Evolutionary conservation across 2,888 invertebrate species (phyloP), one percentile per base, ranked within the genome.

Genomic region (Mayetiola destructor): DNA sequence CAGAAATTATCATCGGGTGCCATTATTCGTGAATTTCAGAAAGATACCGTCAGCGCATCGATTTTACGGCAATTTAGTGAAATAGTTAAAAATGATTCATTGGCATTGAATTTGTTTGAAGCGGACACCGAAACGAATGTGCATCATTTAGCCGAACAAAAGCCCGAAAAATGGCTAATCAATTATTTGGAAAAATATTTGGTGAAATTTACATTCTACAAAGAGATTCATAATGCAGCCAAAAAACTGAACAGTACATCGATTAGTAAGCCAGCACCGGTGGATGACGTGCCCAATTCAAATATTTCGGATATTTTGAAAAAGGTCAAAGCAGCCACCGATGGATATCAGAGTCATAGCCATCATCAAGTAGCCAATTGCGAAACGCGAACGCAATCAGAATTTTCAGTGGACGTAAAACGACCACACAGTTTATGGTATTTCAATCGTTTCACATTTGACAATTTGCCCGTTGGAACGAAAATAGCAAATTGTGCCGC

Each of bases 271-370:
- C n/a, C 52, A 27, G 18, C 12, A 14, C 12, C 42, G 18, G 18
- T 23, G 16, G 56, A 39, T 32, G 35, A 21, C 30, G 21, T 30
- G 10, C 12, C 12, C 18, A 32, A n/a, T n/a, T 18, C 16, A 18
- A 53, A 32, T 30, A 32, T 54, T 6, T 42, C 35, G 1, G 56
- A 56, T 10, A 69, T 71, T 6, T 71, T 69, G 61, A 68, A 70
- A 60, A 66, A 71, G 1, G 66, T 72, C 10, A 66, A 66, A 59
- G 71, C 73, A 12, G 70, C 68, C 3, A 63, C 66, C 1, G 61
- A 65, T 30, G 66, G 66, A 27, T 48, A 35, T 21, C 35, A 32
- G 14, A 3, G 16, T n/a, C 12, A n/a, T 4, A 3, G 16, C 12
- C 27, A 36, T 8, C 36, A 36, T n/a, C 20, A 35, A 54, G 10